These are phyloP conservation scores for Pipistrellus pipistrellus DNA, from an alignment of 2,797 vertebrate genomes.

Conservation along the genomic window DNA sequence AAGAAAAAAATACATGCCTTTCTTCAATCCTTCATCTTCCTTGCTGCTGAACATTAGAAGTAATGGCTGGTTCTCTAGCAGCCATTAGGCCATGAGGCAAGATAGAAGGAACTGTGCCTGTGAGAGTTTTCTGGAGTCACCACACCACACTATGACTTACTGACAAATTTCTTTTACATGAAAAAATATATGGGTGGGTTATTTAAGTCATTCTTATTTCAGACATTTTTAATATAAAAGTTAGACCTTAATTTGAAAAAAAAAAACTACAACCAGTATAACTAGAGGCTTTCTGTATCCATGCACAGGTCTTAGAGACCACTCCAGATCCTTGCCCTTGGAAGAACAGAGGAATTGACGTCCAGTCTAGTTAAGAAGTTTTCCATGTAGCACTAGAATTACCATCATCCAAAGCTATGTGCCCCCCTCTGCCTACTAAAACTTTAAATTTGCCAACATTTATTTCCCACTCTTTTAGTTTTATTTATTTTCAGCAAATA, in stretches of 20 bases:
- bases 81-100: not conserved
- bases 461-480: not conserved
- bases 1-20: not conserved
- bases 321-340: not conserved
- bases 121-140: not conserved
- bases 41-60: not conserved
- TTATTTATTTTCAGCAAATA: not conserved
- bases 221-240: not conserved
- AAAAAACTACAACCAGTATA: not conserved
- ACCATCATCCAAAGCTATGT: not conserved
- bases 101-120: not conserved
- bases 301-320: not conserved
- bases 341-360: not conserved
- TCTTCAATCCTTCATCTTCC: not conserved
- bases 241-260: not conserved
- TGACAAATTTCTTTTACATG: not conserved
- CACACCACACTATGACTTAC: not conserved
- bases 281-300: not conserved
- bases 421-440: not conserved
- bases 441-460: not conserved
- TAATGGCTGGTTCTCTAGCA: not conserved
- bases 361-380: not conserved
- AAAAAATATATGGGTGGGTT: not conserved
- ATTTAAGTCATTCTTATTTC: not conserved
- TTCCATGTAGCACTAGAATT: not conserved